phyloP scores from a whole-genome alignment of 2,113 vertebrate genomes.

The Myrmophylax atrothorax region DNA sequence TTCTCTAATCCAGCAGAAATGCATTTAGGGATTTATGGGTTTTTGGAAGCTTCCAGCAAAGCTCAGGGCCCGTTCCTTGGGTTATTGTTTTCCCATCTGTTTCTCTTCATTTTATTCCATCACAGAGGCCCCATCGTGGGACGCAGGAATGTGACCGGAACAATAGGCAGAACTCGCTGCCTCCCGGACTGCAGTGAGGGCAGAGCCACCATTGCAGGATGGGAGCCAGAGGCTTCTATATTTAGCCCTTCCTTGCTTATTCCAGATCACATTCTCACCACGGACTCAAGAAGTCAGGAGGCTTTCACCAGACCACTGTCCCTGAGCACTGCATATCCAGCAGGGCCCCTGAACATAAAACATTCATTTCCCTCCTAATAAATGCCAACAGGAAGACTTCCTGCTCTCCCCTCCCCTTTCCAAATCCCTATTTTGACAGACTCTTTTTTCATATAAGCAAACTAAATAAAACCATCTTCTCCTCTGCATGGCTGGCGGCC shows the following conservation, averaged over 20 bases:
- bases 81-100: conserved; percentile 67
- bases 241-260: conserved; percentile 54
- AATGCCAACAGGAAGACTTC: conserved; percentile 54
- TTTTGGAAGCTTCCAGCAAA: conserved; percentile 59
- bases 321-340: background rate
- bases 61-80: conserved; percentile 26
- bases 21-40: conserved; percentile 47
- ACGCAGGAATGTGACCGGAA: conserved; percentile 60
- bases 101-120: conserved; percentile 64
- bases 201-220: background rate
- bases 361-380: conserved; percentile 37
- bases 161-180: conserved; percentile 64
- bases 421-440: conserved; percentile 12
- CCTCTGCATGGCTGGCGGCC: background rate
- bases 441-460: conserved; percentile 1
- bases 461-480: conserved; percentile 39
- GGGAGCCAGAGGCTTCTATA: conserved; percentile 41
- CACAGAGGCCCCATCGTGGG: conserved; percentile 49
- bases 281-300: background rate
- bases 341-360: background rate
- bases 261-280: conserved; percentile 24
- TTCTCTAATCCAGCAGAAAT: conserved; percentile 55
- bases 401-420: background rate
- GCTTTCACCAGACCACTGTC: conserved; percentile 1
- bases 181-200: conserved; percentile 36